These are phyloP conservation scores for Paedocypris sp. DNA, from an alignment of 2,113 vertebrate genomes.

Conservation along the genomic window DNA sequence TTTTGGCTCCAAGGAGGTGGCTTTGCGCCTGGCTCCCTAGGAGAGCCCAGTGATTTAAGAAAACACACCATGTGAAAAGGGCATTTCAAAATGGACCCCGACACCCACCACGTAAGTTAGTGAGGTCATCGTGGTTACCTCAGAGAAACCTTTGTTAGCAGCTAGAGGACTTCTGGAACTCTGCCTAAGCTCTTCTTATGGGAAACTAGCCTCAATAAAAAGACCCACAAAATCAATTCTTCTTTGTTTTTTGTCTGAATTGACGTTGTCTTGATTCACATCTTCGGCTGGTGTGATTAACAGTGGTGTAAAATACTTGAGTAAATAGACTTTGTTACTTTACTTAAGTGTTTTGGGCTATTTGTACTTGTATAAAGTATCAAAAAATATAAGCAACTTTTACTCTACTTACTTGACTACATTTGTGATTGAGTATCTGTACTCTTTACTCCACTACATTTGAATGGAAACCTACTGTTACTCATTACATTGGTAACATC, in stretches of 20 bases:
- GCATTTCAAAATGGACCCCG: conserved; percentile 46
- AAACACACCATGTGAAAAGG: conserved; percentile 30
- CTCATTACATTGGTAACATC: too few species aligned
- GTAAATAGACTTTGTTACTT: too few species aligned
- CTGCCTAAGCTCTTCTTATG: conserved; percentile 48
- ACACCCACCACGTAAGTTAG: conserved; percentile 59
- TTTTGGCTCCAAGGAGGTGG: conserved; percentile 56
- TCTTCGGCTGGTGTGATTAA: not conserved
- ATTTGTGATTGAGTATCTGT: too few species aligned
- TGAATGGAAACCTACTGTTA: too few species aligned
- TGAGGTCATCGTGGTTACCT: conserved; percentile 65
- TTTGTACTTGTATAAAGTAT: too few species aligned
- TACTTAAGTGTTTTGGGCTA: too few species aligned
- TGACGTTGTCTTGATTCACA: not conserved
- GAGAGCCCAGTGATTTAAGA: conserved; percentile 43
- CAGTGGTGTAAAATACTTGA: too few species aligned
- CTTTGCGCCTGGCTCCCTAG: conserved; percentile 54
- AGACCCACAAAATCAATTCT: not conserved
- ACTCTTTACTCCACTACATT: too few species aligned
- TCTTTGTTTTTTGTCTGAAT: not conserved
- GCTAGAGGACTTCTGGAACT: conserved; percentile 54
- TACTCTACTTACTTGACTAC: too few species aligned
- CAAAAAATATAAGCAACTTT: too few species aligned
- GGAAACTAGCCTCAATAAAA: conserved; percentile 17
- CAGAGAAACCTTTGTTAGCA: conserved; percentile 62